A percentile compares a stretch with the other conserved stretches of the same genome.
Conservation (phyloP, 92 coral and sea anemone genomes). For the Isaurus tuberculatus region DNA sequence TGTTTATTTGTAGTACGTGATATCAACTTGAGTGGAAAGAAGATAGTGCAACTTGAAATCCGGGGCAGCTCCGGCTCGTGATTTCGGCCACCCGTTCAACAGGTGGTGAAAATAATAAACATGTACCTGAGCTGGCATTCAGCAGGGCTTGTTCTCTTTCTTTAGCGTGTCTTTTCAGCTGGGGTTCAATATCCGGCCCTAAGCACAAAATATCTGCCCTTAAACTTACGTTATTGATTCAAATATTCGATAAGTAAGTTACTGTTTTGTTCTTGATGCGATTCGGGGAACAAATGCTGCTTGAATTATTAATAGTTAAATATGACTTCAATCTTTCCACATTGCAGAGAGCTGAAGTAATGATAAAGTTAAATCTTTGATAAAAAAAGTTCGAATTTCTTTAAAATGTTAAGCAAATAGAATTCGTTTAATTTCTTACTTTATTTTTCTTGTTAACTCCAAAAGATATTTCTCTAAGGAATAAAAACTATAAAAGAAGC, state of each 20-base stretch:
- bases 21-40: neutral
- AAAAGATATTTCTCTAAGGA: neutral
- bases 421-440: neutral
- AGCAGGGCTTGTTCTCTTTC: neutral
- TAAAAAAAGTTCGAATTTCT: neutral
- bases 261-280: neutral
- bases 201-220: neutral
- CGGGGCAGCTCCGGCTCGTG: slow-evolving; percentile 26
- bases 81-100: slow-evolving; percentile 7
- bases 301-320: slow-evolving; percentile 58
- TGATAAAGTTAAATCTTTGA: slow-evolving; percentile 35
- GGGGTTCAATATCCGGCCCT: slow-evolving; percentile 17
- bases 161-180: neutral
- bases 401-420: neutral
- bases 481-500: neutral
- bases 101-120: slow-evolving; percentile 7
- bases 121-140: slow-evolving; percentile 17
- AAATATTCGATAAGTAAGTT: neutral
- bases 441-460: no score
- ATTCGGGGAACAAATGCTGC: neutral
- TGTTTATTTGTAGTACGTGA: neutral
- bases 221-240: neutral
- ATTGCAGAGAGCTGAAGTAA: slow-evolving; percentile 72
- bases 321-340: slow-evolving; percentile 70
- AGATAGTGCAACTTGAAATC: slow-evolving; percentile 25